These are phyloP conservation scores for Paramisgurnus dabryanus DNA, from an alignment of 2,113 vertebrate genomes.

Conservation along the genomic window DNA sequence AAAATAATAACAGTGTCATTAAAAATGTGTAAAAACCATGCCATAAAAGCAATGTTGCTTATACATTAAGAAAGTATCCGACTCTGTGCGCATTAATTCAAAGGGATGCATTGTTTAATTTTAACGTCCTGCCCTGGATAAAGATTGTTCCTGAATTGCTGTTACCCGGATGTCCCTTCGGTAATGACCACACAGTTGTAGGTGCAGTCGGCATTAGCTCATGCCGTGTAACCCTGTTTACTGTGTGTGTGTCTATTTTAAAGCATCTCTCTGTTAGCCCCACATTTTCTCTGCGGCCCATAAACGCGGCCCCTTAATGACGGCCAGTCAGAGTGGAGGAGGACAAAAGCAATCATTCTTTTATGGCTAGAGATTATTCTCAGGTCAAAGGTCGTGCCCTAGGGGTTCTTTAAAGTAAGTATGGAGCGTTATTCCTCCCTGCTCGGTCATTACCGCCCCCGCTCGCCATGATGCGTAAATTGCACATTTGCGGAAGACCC, in stretches of 20 bases:
- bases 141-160: constrained; percentile 19
- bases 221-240: constrained; percentile 13
- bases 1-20: too few relatives aligned
- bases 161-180: constrained; percentile 31
- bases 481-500: constrained; percentile 65
- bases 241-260: constrained; percentile 35
- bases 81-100: neutral
- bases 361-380: constrained; percentile 77
- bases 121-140: neutral
- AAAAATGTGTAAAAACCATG: too few relatives aligned
- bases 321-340: constrained; percentile 63
- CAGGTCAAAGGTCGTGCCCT: constrained; percentile 76
- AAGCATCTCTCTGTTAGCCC: constrained; percentile 52
- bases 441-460: constrained; percentile 76
- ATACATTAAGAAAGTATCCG: neutral
- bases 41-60: too few relatives aligned
- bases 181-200: constrained; percentile 38
- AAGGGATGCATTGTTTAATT: constrained; percentile 2
- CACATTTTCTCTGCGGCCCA: constrained; percentile 62
- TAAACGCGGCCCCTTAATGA: constrained; percentile 74
- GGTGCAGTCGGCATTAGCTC: constrained; percentile 34
- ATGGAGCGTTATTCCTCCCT: constrained; percentile 78
- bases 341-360: constrained; percentile 77
- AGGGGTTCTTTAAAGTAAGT: constrained; percentile 83
- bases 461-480: constrained; percentile 77